Percentiles rank a stretch among this genome's conserved stretches.
Conservation (phyloP, 2,113 vertebrate species). For the Chaenocephalus aceratus region DNA sequence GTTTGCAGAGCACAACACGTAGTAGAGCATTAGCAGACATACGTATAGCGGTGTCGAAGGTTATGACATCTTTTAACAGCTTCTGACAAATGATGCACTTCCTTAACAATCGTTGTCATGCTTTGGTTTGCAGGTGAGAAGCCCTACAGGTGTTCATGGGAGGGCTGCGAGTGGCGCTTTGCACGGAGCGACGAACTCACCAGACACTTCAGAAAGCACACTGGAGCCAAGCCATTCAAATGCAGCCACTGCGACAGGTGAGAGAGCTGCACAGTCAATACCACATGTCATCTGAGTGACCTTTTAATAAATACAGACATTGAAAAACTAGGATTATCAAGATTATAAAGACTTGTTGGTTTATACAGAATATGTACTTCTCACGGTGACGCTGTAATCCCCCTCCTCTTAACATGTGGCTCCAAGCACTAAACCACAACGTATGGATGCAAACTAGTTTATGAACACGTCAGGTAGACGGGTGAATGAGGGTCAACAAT, state of each 20-base stretch:
- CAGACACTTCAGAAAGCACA: conserved; percentile 99
- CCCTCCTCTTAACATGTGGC: neutral
- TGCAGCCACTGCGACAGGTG: conserved; percentile 99
- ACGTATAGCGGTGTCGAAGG: neutral
- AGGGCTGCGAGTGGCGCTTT: conserved; percentile 98
- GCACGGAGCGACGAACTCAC: conserved; percentile 98
- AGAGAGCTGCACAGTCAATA: neutral
- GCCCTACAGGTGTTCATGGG: conserved; percentile 99
- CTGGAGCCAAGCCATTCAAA: conserved; percentile 99
- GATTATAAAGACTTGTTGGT: neutral
- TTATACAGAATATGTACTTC: neutral
- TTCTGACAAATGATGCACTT: neutral
- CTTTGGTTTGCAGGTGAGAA: conserved; percentile 90
- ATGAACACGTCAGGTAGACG: neutral
- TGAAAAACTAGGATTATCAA: neutral
- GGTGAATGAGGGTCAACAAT: conserved; percentile 19
- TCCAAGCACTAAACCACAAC: neutral
- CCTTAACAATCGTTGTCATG: neutral
- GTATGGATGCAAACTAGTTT: neutral
- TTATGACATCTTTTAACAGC: too few relatives aligned
- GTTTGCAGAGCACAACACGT: neutral
- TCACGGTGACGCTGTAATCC: neutral
- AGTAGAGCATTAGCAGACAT: neutral
- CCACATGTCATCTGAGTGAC: neutral
- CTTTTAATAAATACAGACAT: neutral